These are phyloP conservation scores for Byasa hedistus DNA, from an alignment of 2,888 invertebrate genomes.

Conservation along the genomic window DNA sequence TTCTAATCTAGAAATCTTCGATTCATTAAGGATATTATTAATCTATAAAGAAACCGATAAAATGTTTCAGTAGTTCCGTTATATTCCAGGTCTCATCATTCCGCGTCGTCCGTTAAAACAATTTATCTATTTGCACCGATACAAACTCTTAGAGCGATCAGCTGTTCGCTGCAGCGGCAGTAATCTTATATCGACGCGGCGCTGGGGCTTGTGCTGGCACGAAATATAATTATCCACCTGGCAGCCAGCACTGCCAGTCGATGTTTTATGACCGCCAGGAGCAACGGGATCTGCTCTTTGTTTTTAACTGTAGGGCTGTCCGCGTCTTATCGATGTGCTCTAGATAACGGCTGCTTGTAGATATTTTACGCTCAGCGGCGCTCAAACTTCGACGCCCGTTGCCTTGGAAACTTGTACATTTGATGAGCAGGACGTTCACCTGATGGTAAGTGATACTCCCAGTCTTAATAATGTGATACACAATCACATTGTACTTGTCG, in stretches of 20 bases:
- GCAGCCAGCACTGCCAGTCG: conserved; percentile 22
- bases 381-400: background rate
- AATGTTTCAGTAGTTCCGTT: no score
- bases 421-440: no score
- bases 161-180: conserved; percentile 32
- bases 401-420: no score
- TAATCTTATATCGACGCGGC: conserved; percentile 36
- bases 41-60: no score
- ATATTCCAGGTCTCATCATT: background rate
- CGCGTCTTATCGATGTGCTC: conserved; percentile 13
- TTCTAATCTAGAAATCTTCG: no score
- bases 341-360: background rate
- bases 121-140: conserved; percentile 22
- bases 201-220: conserved; percentile 37
- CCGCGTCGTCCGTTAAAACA: conserved; percentile 4
- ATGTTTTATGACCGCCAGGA: conserved; percentile 24
- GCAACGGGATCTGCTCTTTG: conserved; percentile 31
- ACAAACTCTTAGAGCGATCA: conserved; percentile 16
- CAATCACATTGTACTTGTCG: no score
- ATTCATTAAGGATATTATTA: no score
- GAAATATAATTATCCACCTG: conserved; percentile 39
- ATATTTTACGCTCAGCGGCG: conserved; percentile 1
- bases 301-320: conserved; percentile 25
- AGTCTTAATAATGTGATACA: no score
- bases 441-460: no score